Evolutionary conservation across 2,113 vertebrate genomes (phyloP).

Genomic region (Piprites chloris): DNA sequence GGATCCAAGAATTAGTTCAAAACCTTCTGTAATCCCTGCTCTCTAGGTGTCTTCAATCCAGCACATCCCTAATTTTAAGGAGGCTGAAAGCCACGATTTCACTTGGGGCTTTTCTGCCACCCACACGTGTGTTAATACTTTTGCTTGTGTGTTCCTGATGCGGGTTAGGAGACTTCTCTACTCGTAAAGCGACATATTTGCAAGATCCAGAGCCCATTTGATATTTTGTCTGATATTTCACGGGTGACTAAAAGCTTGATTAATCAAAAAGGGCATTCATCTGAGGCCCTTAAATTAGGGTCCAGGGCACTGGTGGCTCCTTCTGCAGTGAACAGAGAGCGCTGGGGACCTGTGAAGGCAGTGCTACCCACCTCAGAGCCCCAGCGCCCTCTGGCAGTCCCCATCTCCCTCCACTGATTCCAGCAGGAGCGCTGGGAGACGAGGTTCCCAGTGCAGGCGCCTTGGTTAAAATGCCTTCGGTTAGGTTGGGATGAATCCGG

Average conservation of each 20-base stretch:
- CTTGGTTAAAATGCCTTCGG: slow-evolving; percentile 18
- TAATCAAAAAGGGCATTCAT: background rate
- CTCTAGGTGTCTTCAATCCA: background rate
- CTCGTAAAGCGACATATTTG: background rate
- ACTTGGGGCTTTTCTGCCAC: background rate
- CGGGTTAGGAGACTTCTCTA: background rate
- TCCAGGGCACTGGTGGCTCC: background rate
- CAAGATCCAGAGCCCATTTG: rapidly evolving
- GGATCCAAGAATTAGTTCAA: background rate
- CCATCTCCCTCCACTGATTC: background rate
- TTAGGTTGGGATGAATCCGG: slow-evolving; percentile 40
- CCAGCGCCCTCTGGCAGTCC: background rate
- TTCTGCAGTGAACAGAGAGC: background rate
- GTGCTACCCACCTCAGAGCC: background rate
- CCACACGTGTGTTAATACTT: rapidly evolving
- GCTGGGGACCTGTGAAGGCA: background rate
- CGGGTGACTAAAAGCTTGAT: background rate
- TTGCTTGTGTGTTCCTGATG: background rate
- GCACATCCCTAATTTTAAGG: background rate
- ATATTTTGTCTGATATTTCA: background rate
- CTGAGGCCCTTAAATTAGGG: background rate
- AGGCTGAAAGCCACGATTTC: rapidly evolving
- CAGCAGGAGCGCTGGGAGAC: background rate
- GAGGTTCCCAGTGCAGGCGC: background rate
- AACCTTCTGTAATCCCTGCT: background rate